Evolutionary conservation across 1,140 invertebrate genomes (phyloP).

Genomic region (Drosophila nigrodunni): DNA sequence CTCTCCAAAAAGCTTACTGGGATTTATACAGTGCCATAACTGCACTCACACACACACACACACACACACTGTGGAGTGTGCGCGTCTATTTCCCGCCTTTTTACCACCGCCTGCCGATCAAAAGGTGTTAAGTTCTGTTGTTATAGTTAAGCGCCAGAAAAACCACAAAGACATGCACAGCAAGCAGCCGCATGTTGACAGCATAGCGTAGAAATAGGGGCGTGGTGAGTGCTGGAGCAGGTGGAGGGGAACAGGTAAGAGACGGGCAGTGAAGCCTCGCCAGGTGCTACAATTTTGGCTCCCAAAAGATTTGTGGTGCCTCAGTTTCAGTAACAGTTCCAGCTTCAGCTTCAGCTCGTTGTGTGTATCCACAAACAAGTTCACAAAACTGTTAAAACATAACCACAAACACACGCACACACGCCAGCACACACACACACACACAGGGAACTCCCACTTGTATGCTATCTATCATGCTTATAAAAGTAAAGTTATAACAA

Average conservation of each 20-base stretch:
- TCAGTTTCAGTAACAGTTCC: constrained; percentile 8
- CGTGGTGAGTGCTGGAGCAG: not conserved
- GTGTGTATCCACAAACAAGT: constrained; percentile 23
- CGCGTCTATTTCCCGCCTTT: constrained; percentile 30
- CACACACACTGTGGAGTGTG: constrained; percentile 2
- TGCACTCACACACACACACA: constrained; percentile 40
- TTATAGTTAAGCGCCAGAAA: constrained; percentile 70
- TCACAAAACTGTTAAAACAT: constrained; percentile 9
- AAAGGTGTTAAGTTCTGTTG: constrained; percentile 80
- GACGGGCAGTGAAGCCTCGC: not conserved
- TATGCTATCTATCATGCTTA: constrained; percentile 19
- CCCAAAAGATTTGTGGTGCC: constrained; percentile 19
- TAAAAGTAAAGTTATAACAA: not conserved
- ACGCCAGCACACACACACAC: no score
- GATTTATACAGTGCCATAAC: constrained; percentile 77
- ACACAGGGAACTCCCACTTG: not conserved
- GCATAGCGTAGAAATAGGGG: not conserved
- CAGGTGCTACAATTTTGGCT: constrained; percentile 10
- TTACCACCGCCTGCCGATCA: constrained; percentile 68
- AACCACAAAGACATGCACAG: constrained; percentile 69
- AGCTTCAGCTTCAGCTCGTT: not conserved
- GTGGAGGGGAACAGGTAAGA: not conserved
- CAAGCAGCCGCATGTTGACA: constrained; percentile 47
- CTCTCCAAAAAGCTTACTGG: constrained; percentile 67
- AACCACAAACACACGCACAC: not conserved